phyloP scores from a whole-genome alignment of 2,113 vertebrate species.

The Serilophus lunatus region DNA sequence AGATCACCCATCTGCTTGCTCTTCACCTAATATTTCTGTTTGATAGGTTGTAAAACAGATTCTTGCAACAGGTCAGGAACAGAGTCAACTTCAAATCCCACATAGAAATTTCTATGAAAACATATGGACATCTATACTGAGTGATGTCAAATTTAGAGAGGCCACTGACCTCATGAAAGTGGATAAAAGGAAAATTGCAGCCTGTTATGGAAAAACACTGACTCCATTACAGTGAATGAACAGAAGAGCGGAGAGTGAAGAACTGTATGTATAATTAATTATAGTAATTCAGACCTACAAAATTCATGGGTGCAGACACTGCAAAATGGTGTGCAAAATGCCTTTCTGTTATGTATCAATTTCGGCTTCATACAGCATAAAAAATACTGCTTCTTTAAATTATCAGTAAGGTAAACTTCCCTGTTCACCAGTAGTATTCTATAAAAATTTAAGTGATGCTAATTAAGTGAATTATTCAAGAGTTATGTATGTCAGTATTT shows the following conservation, averaged over 20 bases:
- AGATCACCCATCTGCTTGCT: constrained; percentile 92
- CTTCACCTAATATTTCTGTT: constrained; percentile 95
- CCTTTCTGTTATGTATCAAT: not conserved
- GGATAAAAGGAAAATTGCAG: constrained; percentile 94
- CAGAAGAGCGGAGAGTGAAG: constrained; percentile 60
- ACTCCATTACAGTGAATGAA: constrained; percentile 82
- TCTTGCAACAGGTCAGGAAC: constrained; percentile 88
- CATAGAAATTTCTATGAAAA: constrained; percentile 91
- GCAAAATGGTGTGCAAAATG: constrained; percentile 18
- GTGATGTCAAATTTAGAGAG: constrained; percentile 91
- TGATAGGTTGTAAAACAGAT: constrained; percentile 89
- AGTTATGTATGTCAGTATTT: not conserved
- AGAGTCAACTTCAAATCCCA: constrained; percentile 90
- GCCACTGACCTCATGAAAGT: constrained; percentile 88
- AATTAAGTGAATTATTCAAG: not conserved
- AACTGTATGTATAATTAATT: constrained; percentile 87
- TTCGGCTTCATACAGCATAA: not conserved
- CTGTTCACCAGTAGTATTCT: constrained; percentile 1
- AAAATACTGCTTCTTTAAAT: constrained; percentile 17
- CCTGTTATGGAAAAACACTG: constrained; percentile 89
- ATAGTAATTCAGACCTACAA: constrained; percentile 64
- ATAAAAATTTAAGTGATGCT: constrained; percentile 50
- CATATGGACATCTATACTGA: constrained; percentile 91
- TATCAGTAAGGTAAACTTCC: constrained; percentile 15
- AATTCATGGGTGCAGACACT: constrained; percentile 27